A percentile compares a stretch with the other conserved stretches of the same genome.
Conservation (phyloP, 2,888 invertebrate species). For the Macrophya annulata region DNA sequence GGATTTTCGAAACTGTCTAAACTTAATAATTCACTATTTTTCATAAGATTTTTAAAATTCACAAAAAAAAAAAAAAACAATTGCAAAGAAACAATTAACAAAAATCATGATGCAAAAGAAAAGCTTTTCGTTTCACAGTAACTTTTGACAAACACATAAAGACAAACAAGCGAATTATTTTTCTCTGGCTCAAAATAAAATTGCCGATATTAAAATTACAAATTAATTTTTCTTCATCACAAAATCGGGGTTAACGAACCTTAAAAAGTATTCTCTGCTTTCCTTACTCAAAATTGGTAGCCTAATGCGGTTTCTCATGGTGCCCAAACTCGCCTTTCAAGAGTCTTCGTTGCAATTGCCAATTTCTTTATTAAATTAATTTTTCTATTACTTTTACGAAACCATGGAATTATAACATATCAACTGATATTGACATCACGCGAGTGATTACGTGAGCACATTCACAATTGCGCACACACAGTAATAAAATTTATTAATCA, state of each 20-base stretch:
- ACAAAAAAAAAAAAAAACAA: no score
- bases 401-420: background rate
- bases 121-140: no score
- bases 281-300: constrained; percentile 29
- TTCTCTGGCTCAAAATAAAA: no score
- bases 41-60: no score
- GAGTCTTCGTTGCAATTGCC: background rate
- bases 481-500: background rate
- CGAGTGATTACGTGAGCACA: background rate
- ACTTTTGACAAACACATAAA: no score
- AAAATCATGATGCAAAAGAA: no score
- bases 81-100: no score
- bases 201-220: no score
- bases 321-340: background rate
- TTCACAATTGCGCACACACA: background rate
- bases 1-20: background rate
- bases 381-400: background rate
- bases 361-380: background rate
- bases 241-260: background rate
- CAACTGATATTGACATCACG: background rate
- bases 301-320: constrained; percentile 20
- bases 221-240: background rate
- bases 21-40: no score
- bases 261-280: constrained; percentile 21
- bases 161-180: no score